Evolutionary conservation across 2,888 invertebrate species (phyloP).

Genomic region (Acanthosepion lycidas): DNA sequence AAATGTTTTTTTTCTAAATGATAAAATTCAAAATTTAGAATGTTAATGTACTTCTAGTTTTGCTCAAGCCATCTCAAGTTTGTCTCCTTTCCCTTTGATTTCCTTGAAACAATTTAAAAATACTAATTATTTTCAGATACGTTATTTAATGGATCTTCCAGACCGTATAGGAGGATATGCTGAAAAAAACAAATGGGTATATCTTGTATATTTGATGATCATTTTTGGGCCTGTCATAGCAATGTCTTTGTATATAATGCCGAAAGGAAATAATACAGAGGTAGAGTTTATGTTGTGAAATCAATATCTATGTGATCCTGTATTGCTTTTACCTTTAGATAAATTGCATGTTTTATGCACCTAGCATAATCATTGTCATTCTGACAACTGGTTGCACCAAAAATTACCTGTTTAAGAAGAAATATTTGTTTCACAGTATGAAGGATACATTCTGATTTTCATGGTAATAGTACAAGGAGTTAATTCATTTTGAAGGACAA

Average conservation of each 20-base stretch:
- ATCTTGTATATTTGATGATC: background rate
- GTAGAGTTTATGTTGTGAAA: slow-evolving; percentile 36
- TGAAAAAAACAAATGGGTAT: background rate
- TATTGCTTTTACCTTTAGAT: background rate
- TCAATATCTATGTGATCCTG: background rate
- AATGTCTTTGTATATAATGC: background rate
- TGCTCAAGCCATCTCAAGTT: background rate
- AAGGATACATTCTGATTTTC: no score
- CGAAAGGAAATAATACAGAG: slow-evolving; percentile 36
- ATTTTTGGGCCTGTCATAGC: background rate
- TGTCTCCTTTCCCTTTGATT: background rate
- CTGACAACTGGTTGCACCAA: no score
- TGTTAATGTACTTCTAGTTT: background rate
- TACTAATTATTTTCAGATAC: background rate
- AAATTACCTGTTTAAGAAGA: no score
- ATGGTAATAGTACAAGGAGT: no score
- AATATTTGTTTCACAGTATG: no score
- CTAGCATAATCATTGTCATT: background rate
- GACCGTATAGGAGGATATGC: background rate
- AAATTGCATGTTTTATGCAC: background rate
- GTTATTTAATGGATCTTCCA: background rate
- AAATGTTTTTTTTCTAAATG: background rate
- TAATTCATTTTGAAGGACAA: no score
- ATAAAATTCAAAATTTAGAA: background rate
- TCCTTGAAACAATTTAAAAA: background rate